Conservation (phyloP, 2,113 vertebrate genomes). For the Centropus unirufus region DNA sequence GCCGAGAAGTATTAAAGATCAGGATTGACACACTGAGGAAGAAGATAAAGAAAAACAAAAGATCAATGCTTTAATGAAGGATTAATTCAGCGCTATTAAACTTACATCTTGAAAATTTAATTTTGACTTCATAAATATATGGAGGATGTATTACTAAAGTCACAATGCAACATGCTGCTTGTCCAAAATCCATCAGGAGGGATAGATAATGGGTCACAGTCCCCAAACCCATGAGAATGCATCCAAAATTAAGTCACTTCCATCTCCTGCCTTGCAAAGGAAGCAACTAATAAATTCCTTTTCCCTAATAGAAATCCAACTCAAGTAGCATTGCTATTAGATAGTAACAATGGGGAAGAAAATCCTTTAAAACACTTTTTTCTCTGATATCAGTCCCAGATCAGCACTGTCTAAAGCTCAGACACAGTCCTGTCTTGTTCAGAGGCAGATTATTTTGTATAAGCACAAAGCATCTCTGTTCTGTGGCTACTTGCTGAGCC, state of each 20-base stretch:
- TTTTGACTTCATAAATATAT: not conserved
- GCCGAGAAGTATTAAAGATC: conserved; percentile 89
- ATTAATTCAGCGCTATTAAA: not conserved
- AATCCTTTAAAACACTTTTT: not conserved
- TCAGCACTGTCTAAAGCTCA: not conserved
- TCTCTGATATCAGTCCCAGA: not conserved
- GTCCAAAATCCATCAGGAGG: not conserved
- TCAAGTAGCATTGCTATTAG: not conserved
- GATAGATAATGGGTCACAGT: not conserved
- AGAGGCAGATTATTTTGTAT: not conserved
- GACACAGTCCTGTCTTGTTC: not conserved
- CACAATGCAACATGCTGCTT: not conserved
- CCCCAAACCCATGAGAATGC: not conserved
- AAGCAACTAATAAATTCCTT: not conserved
- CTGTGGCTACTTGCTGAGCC: not conserved
- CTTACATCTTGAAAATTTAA: not conserved
- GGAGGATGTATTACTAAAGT: not conserved
- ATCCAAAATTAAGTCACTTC: not conserved
- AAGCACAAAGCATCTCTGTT: not conserved
- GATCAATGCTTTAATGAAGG: conserved; percentile 49
- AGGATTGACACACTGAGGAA: conserved; percentile 86
- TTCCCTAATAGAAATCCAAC: not conserved
- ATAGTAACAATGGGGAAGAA: not conserved
- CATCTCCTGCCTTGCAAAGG: not conserved
- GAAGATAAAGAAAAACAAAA: not conserved